These are phyloP conservation scores for Dendropsophus ebraccatus DNA, from an alignment of 2,113 vertebrate genomes.

Conservation along the genomic window DNA sequence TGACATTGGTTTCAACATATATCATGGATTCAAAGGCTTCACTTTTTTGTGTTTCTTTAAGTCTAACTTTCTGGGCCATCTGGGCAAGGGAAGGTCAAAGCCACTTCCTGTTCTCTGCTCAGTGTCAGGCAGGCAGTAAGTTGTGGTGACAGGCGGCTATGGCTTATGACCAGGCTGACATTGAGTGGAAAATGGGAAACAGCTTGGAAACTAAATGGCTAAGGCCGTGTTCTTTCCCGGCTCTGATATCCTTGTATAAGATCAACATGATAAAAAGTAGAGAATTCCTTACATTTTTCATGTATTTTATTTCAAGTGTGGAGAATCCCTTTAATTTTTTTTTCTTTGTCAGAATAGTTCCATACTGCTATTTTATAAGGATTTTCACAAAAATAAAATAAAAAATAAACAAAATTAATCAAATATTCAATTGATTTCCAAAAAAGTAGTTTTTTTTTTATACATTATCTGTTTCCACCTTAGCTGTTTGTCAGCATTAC, in stretches of 20 bases:
- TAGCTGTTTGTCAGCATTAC: background rate
- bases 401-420: no score
- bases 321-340: background rate
- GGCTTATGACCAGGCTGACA: slow-evolving; percentile 24
- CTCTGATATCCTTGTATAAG: background rate
- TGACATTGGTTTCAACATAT: background rate
- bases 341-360: background rate
- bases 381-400: no score
- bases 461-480: background rate
- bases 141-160: background rate
- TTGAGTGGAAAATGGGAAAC: slow-evolving; percentile 22
- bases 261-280: background rate
- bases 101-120: slow-evolving; percentile 10
- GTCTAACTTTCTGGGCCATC: background rate
- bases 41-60: background rate
- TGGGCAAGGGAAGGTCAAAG: background rate
- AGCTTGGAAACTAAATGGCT: background rate
- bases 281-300: background rate
- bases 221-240: background rate
- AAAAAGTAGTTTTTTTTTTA: no score
- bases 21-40: background rate
- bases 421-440: no score
- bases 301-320: no score
- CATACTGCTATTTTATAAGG: no score
- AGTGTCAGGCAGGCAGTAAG: slow-evolving; percentile 3